A percentile compares a stretch with the other conserved stretches of the same genome.
Conservation (phyloP, 2,797 vertebrate genomes). For the Hyperoplus immaculatus region DNA sequence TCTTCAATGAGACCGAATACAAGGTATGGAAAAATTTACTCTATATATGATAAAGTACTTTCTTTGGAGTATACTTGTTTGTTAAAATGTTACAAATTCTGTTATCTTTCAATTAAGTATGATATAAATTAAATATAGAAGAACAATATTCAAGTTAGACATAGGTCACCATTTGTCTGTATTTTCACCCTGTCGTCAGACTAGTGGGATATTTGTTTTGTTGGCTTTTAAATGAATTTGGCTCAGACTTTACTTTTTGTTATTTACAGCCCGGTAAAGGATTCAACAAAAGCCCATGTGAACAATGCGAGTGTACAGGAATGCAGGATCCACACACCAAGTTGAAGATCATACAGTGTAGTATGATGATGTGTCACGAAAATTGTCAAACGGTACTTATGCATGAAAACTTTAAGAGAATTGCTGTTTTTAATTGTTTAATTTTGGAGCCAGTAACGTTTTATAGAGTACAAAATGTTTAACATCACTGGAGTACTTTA, state of each 20-base stretch:
- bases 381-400: conserved; percentile 73
- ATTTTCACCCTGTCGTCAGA: background rate
- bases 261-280: conserved; percentile 74
- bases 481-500: background rate
- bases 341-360: conserved; percentile 65
- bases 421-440: background rate
- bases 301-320: conserved; percentile 80
- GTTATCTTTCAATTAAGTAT: background rate
- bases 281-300: conserved; percentile 73
- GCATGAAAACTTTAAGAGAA: background rate
- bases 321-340: conserved; percentile 46
- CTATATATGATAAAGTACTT: background rate
- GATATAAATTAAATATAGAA: background rate
- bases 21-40: conserved; percentile 75
- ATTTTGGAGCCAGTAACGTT: background rate
- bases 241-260: conserved; percentile 22
- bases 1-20: conserved; percentile 80
- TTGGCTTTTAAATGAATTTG: background rate
- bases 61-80: background rate
- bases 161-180: background rate
- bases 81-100: background rate
- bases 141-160: background rate
- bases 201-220: background rate
- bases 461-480: background rate
- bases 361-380: conserved; percentile 28